Evolutionary conservation across 92 coral and sea anemone genomes (phyloP), one percentile per base, ranked within the genome.

Genomic region (Montipora capitata): DNA sequence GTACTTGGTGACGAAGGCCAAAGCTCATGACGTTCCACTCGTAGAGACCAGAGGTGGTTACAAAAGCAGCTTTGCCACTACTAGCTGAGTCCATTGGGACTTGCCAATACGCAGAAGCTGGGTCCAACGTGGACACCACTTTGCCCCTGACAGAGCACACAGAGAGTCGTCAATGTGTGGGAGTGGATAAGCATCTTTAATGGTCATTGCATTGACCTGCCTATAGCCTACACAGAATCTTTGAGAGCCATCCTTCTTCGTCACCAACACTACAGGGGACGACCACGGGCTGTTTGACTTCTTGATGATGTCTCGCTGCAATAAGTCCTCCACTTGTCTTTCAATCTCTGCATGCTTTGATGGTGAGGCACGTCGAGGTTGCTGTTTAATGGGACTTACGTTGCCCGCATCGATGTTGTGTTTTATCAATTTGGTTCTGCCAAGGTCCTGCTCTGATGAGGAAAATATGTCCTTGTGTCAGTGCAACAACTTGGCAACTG

Each of bases 1-100:
- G 85, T 89, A 40, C 80, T 62, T 5, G 93, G 93, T 11, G 90
- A 59, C 4, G 78, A 56, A 86, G 85, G 4, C 85, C 90, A 14
- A 86, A 90, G 2, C 90, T 86, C 93, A 90, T 84, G 11, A 77
- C 67, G 4, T 41, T 85, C 90, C 89, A 89, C 41, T 89, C 85
- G 41, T 56, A 84, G 39, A 89, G 78, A 11, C 89, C 89, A 9
- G 82, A 72, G 4, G 49, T 44, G 49, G 49, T 44, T 44, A 44
- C 49, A 44, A 44, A 44, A 44, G 49, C 49, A 4, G 49, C 49
- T 44, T 44, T 44, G 49, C 44, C 16, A 43, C 59, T 65, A 10
- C 72, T 83, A 4, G 27, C 72, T 17, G 68, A 56, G 20, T 89
- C 85, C 84, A 83, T 66, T 5, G 92, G 77, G 2, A 89, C 89